These are phyloP conservation scores for Pachypanchax playfairii DNA, from an alignment of 2,113 vertebrate genomes.

Conservation along the genomic window DNA sequence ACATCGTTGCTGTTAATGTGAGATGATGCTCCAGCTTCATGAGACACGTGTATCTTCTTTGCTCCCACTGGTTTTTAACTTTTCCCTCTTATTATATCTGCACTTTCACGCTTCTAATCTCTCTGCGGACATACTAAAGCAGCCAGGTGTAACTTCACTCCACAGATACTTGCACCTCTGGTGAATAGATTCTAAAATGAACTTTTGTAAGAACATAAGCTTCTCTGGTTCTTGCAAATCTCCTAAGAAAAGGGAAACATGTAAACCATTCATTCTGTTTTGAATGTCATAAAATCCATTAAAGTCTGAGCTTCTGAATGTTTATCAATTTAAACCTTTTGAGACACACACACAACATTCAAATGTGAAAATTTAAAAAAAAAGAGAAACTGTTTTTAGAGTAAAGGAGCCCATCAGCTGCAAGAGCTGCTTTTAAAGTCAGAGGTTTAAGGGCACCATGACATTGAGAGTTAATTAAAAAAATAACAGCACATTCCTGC, in stretches of 20 bases:
- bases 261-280: constrained; percentile 22
- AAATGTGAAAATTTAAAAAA: not conserved
- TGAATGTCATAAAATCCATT: constrained; percentile 24
- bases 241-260: constrained; percentile 17
- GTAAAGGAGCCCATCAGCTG: constrained; percentile 22
- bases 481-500: constrained; percentile 72
- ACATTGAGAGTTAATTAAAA: constrained; percentile 85
- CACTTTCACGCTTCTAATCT: constrained; percentile 24
- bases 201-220: constrained; percentile 16
- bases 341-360: too few species aligned
- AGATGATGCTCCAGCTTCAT: not conserved
- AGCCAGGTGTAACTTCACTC: constrained; percentile 19
- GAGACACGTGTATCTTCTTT: not conserved
- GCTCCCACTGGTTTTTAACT: constrained; percentile 10
- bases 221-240: constrained; percentile 15
- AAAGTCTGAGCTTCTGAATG: constrained; percentile 16
- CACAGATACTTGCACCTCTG: constrained; percentile 25
- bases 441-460: constrained; percentile 77
- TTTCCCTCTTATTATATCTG: constrained; percentile 16
- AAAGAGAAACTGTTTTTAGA: constrained; percentile 5
- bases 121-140: constrained; percentile 22
- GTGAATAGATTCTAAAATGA: constrained; percentile 13
- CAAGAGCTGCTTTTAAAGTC: constrained; percentile 62
- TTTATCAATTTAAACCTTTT: constrained; percentile 10
- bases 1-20: not conserved